A percentile compares a stretch with the other conserved stretches of the same genome.
phyloP scores from a whole-genome alignment of 2,888 invertebrate genomes.

The Cenopis cana region DNA sequence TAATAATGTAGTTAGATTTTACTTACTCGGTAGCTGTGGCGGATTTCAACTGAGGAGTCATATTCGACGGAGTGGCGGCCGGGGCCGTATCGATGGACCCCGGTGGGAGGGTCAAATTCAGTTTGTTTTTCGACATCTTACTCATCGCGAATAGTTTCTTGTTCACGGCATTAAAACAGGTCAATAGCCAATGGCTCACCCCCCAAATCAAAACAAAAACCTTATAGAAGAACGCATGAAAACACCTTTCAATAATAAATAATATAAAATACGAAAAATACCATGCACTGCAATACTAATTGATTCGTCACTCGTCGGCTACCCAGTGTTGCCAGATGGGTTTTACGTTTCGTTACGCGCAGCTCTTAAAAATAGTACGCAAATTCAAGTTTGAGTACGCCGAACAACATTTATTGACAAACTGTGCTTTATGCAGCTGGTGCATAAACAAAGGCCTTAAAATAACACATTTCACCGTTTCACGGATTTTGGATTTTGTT shows the following conservation, averaged over 20 bases:
- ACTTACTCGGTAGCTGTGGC: conserved; percentile 85
- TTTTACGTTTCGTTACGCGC: too few species aligned
- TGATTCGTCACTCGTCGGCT: too few species aligned
- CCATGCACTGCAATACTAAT: conserved; percentile 5
- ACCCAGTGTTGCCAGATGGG: too few species aligned
- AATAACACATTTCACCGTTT: too few species aligned
- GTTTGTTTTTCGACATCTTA: conserved; percentile 96
- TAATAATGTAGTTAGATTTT: neutral
- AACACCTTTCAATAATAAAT: conserved; percentile 20
- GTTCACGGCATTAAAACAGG: conserved; percentile 56
- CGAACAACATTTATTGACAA: too few species aligned
- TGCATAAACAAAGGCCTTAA: too few species aligned
- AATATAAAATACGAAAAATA: conserved; percentile 26
- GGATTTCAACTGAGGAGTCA: conserved; percentile 85
- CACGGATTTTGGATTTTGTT: too few species aligned
- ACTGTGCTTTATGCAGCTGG: too few species aligned
- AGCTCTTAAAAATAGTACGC: too few species aligned
- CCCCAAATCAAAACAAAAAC: conserved; percentile 9
- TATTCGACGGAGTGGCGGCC: conserved; percentile 84
- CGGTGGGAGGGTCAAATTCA: conserved; percentile 95
- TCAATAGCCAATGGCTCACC: conserved; percentile 19
- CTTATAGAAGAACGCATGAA: conserved; percentile 8
- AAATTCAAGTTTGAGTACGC: too few species aligned
- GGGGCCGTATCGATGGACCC: conserved; percentile 93
- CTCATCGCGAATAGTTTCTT: conserved; percentile 69